Evolutionary conservation across 2,888 invertebrate genomes (phyloP), one percentile per base, ranked within the genome.

Genomic region (Drosophila aldrichi): DNA sequence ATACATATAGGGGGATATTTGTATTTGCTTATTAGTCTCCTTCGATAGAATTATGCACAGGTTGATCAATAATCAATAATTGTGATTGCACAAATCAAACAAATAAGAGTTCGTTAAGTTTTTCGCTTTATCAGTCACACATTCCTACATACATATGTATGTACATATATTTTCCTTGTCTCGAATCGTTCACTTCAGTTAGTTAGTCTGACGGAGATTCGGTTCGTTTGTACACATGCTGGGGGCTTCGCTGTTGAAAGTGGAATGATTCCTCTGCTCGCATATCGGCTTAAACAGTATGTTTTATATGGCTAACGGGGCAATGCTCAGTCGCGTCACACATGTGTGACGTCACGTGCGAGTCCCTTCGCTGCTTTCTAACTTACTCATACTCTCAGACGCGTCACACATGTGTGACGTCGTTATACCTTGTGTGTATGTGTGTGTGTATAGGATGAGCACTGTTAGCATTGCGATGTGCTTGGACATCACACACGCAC

Each of bases 181-280:
- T 46, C n/a, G 7, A 22, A 9, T 29, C 41, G n/a, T 12, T 3
- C 18, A 25, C 49, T 46, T 60, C 12, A 25, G 14, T 36, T 40
- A n/a, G 20, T 7, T 14, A 38, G 51, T 22, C 41, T n/a, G 3
- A 4, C 12, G 34, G 25, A 40, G 49, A 38, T 20, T 66, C 49
- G 38, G 20, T 25, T 49, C 10, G 0, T 29, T 7, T 25, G 8
- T 49, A 67, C 38, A 65, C 32, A 55, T 64, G 77, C 55, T 41
- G 40, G 38, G 46, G 38, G 46, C 40, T 49, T 63, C 57, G 36
- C 54, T 65, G 81, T 32, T 40, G 58, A 64, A 73, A 66, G 49
- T 44, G 18, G 44, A 87, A 68, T 81, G 80, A 71, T 16, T 44
- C 51, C 41, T n/a, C 5, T n/a, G 44, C 29, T 52, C 16, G 41